Conservation (phyloP, 1,140 invertebrate species). For the Ridgeia piscesae region DNA sequence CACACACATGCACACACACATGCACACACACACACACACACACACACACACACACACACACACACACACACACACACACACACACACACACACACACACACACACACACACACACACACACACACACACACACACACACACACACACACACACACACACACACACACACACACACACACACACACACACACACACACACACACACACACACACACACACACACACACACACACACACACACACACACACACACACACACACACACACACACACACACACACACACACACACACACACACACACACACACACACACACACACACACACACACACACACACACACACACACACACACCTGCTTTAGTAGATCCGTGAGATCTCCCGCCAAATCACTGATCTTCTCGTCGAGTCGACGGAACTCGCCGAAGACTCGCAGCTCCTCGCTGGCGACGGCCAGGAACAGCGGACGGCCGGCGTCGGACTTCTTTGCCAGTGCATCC, state of each 20-base stretch:
- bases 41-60: too few relatives aligned
- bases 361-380: neutral
- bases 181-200: slow-evolving; percentile 21
- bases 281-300: neutral
- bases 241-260: slow-evolving; percentile 20
- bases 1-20: too few relatives aligned
- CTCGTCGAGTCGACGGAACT: slow-evolving; percentile 36
- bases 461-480: slow-evolving; percentile 38
- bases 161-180: slow-evolving; percentile 21
- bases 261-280: slow-evolving; percentile 9
- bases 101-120: too few relatives aligned
- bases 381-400: slow-evolving; percentile 26
- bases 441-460: slow-evolving; percentile 43
- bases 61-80: too few relatives aligned
- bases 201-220: slow-evolving; percentile 17
- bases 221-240: slow-evolving; percentile 19
- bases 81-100: too few relatives aligned
- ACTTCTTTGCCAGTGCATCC: slow-evolving; percentile 37
- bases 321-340: neutral
- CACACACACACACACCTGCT: neutral
- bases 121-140: too few relatives aligned
- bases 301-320: neutral
- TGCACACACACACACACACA: too few relatives aligned
- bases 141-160: neutral
- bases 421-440: slow-evolving; percentile 46